Evolutionary conservation across 2,113 vertebrate species (phyloP).

Genomic region (Zapornia atra): DNA sequence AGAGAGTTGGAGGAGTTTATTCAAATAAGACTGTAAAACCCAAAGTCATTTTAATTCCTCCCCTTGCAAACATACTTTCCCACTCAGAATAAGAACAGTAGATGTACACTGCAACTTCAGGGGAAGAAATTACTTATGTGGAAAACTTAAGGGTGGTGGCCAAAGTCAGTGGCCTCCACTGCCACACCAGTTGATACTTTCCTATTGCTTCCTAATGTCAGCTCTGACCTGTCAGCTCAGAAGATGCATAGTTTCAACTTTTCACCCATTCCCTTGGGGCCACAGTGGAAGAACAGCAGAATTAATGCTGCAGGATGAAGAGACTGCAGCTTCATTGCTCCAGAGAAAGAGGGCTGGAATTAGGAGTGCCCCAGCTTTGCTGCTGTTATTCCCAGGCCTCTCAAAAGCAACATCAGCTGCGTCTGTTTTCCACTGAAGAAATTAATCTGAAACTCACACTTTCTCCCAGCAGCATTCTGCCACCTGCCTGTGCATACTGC

Average conservation of each 20-base stretch:
- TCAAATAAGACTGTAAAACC: background rate
- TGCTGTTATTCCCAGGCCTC: background rate
- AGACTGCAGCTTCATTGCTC: background rate
- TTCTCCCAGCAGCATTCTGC: background rate
- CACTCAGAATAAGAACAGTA: background rate
- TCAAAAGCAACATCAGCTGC: background rate
- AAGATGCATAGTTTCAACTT: background rate
- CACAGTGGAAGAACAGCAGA: background rate
- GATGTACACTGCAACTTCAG: background rate
- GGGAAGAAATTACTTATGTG: background rate
- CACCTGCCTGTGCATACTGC: conserved; percentile 22
- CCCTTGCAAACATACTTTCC: background rate
- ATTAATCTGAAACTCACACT: background rate
- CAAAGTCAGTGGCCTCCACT: background rate
- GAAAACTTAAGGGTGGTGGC: background rate
- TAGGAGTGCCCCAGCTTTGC: background rate
- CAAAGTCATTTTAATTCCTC: background rate
- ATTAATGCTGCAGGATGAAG: background rate
- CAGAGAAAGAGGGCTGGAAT: background rate
- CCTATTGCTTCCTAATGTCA: background rate
- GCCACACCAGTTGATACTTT: background rate
- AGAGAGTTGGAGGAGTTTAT: background rate
- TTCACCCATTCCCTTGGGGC: background rate
- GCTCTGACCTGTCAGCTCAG: background rate
- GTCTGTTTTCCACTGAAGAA: background rate